phyloP scores from a whole-genome alignment of 1,140 invertebrate genomes.

The Caenorhabditis remanei region DNA sequence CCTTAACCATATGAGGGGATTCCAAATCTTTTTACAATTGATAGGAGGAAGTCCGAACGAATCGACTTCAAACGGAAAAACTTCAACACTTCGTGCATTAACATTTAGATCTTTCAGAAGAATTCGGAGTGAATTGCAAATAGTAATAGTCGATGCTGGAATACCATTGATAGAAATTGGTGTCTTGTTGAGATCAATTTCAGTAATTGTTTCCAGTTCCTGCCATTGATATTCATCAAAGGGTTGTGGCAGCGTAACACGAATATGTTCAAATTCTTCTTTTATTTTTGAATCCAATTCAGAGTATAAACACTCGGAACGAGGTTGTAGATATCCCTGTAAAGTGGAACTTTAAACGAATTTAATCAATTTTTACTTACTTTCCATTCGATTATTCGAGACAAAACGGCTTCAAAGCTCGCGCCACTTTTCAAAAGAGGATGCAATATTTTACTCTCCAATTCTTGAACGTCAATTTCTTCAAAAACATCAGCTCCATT shows the following conservation, averaged over 20 bases:
- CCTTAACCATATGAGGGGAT: not conserved
- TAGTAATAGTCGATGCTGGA: not conserved
- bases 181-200: conserved; percentile 6
- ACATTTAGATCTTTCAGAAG: not conserved
- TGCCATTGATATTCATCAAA: not conserved
- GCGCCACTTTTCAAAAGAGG: not conserved
- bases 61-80: not conserved
- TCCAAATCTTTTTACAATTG: conserved; percentile 33
- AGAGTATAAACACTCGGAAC: not conserved
- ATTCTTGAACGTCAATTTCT: not conserved
- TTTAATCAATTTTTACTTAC: not conserved
- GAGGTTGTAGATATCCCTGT: not conserved
- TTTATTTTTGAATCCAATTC: not conserved
- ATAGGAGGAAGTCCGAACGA: not conserved
- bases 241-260: not conserved
- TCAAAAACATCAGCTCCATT: not conserved
- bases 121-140: not conserved
- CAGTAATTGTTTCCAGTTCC: not conserved
- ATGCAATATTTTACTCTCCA: not conserved
- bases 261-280: not conserved
- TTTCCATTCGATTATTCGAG: not conserved
- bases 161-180: not conserved
- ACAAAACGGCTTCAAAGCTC: not conserved
- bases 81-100: not conserved
- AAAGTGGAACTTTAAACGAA: not conserved